Percentiles rank a stretch among this genome's conserved stretches.
phyloP scores from a whole-genome alignment of 1,140 invertebrate genomes.

The Maconellicoccus hirsutus region DNA sequence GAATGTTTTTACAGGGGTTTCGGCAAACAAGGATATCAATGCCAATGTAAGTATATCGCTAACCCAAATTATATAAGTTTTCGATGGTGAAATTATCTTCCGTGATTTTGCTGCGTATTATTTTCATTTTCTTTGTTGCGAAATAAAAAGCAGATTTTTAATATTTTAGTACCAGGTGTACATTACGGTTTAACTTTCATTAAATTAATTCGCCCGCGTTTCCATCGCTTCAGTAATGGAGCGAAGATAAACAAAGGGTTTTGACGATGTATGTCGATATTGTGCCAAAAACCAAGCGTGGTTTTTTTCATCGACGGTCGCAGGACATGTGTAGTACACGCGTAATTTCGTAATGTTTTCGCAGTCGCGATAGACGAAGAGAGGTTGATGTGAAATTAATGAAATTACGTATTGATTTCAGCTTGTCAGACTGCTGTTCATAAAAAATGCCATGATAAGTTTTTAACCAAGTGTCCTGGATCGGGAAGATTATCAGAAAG shows the following conservation, averaged over 20 bases:
- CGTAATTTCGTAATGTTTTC: too few species aligned
- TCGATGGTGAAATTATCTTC: too few species aligned
- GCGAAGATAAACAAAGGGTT: background rate
- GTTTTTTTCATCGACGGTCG: background rate
- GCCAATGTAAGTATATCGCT: slow-evolving; percentile 68
- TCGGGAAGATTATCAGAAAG: slow-evolving; percentile 83
- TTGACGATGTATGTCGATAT: background rate
- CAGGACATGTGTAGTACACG: too few species aligned
- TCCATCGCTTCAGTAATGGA: background rate
- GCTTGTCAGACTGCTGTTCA: slow-evolving; percentile 93
- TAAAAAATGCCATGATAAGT: slow-evolving; percentile 90
- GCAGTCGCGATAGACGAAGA: too few species aligned
- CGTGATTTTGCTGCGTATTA: too few species aligned
- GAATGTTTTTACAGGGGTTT: slow-evolving; percentile 54
- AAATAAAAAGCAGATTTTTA: too few species aligned
- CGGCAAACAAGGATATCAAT: slow-evolving; percentile 97
- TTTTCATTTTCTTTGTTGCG: too few species aligned
- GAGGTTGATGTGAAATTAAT: too few species aligned
- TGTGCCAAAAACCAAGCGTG: background rate
- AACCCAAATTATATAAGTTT: too few species aligned
- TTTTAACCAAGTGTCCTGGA: slow-evolving; percentile 88
- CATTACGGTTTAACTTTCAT: background rate
- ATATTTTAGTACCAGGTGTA: background rate
- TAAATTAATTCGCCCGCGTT: background rate
- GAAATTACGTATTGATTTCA: slow-evolving; percentile 37